A percentile compares a stretch with the other conserved stretches of the same genome.
Conservation (phyloP, 2,113 vertebrate genomes). For the Atlantisia rogersi region DNA sequence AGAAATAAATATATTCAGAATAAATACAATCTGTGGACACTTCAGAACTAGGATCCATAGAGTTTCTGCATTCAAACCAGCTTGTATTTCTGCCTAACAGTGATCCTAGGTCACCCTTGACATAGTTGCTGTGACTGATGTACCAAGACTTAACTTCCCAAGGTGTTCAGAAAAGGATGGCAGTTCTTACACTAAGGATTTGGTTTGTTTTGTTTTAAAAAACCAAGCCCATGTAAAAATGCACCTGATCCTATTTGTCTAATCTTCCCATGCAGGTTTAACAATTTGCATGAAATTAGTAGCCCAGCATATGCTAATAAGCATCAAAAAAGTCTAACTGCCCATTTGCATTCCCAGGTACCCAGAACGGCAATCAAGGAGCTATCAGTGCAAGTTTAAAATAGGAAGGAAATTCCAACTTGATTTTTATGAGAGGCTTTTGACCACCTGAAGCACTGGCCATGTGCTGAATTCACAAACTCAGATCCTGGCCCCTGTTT, state of each 20-base stretch:
- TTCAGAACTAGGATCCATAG: neutral
- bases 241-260: neutral
- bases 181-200: neutral
- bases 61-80: neutral
- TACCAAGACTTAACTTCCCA: neutral
- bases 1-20: neutral
- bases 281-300: conserved; percentile 19
- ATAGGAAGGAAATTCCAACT: neutral
- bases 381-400: neutral
- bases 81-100: neutral
- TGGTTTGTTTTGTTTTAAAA: neutral
- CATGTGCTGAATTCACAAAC: neutral
- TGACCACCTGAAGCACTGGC: neutral
- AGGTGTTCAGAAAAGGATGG: neutral
- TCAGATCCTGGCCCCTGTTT: neutral
- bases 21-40: neutral
- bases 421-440: neutral
- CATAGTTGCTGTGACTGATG: neutral
- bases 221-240: neutral
- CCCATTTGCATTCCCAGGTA: neutral
- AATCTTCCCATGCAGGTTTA: neutral
- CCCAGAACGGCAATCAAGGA: neutral
- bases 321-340: neutral
- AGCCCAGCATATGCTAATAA: neutral
- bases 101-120: neutral